Conservation (phyloP, 2,113 vertebrate genomes). For the Callithrix jacchus region DNA sequence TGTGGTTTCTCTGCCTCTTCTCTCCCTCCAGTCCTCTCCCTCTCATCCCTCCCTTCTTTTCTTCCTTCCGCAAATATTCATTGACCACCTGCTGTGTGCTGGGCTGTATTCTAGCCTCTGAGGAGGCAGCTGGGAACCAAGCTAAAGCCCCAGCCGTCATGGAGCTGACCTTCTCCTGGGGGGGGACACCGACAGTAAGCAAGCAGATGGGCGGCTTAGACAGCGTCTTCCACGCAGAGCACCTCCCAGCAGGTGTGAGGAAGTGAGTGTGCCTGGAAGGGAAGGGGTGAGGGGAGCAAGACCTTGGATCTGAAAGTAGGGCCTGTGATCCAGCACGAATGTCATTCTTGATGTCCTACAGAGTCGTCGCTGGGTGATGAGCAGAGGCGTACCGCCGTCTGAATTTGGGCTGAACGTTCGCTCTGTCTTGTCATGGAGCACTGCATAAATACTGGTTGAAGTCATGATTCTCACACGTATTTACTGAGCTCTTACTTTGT, state of each 20-base stretch:
- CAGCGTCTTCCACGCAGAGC: accelerated
- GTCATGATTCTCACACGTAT: not conserved
- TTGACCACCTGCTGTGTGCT: not conserved
- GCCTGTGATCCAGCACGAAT: accelerated
- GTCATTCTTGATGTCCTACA: not conserved
- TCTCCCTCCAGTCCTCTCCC: not conserved
- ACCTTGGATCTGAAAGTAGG: not conserved
- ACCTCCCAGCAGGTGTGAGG: not conserved
- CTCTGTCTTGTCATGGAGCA: too few species aligned
- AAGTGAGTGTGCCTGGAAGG: accelerated
- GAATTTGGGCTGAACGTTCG: accelerated
- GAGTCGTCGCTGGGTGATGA: not conserved
- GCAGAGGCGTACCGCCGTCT: accelerated
- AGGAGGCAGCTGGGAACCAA: not conserved
- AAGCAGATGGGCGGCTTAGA: not conserved
- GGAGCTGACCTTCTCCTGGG: not conserved
- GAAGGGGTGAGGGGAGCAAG: accelerated
- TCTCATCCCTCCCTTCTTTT: not conserved
- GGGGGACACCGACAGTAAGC: not conserved
- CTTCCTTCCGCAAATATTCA: not conserved
- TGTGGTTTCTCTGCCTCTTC: not conserved
- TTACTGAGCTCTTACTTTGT: not conserved
- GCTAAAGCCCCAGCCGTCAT: too few species aligned
- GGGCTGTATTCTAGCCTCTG: not conserved
- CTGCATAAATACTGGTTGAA: not conserved